phyloP scores from a whole-genome alignment of 2,113 vertebrate species.

The Trichomycterus rosablanca region DNA sequence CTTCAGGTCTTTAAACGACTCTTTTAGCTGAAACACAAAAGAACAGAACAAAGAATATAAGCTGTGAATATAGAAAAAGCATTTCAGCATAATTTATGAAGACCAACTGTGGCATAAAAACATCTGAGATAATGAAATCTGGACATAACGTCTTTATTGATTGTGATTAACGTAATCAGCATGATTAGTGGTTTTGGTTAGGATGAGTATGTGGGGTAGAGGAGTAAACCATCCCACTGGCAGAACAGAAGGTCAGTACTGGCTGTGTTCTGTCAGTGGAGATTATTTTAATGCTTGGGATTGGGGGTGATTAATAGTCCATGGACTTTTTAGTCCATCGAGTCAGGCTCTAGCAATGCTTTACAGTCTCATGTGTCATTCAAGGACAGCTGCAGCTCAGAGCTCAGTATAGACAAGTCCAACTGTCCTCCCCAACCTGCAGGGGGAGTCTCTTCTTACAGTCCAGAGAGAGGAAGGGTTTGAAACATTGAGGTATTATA shows the following conservation, averaged over 20 bases:
- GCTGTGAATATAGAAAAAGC: conserved; percentile 2
- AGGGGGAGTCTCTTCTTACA: conserved; percentile 12
- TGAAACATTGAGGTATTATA: no score
- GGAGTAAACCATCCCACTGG: conserved; percentile 3
- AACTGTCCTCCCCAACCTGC: conserved; percentile 1
- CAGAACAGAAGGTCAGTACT: conserved; percentile 10
- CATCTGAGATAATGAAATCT: neutral
- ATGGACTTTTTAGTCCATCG: conserved; percentile 48
- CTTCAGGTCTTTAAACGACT: conserved; percentile 82
- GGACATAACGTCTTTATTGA: neutral
- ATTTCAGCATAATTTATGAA: no score
- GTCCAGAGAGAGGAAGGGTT: no score
- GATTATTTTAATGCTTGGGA: conserved; percentile 42
- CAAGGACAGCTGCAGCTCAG: conserved; percentile 61
- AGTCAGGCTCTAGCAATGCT: conserved; percentile 49
- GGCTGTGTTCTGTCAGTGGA: conserved; percentile 16
- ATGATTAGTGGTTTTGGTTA: neutral
- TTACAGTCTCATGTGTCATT: conserved; percentile 57
- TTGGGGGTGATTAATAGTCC: conserved; percentile 47
- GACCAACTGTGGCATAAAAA: neutral
- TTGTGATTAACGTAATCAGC: neutral
- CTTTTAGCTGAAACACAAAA: conserved; percentile 70
- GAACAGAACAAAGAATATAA: neutral
- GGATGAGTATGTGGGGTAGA: neutral
- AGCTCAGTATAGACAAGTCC: conserved; percentile 13